Base-by-base conservation (phyloP, 2,888 invertebrate species). In the Thera obeliscata region DNA sequence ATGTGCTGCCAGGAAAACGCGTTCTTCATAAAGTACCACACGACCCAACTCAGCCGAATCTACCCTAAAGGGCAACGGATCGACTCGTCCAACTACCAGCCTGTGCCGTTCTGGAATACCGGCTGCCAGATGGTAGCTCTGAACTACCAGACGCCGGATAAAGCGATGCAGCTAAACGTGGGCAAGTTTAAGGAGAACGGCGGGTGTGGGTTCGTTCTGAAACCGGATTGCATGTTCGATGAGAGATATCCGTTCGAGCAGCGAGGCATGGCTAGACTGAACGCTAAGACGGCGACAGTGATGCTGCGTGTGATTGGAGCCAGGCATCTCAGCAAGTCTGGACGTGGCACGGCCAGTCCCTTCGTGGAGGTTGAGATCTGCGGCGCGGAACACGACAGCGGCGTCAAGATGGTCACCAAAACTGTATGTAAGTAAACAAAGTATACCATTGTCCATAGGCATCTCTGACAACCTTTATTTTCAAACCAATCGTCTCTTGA, bases 41-140 rank as follows among this genome's bases (percentile, higher is more conserved):
- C 95, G 2, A 86, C 96, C 46, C 98, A 99, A 89, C 95, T 99
- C 66, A 98, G 98, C 81, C 95, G 99, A 48, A 98, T 99, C 1
- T 99, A 99, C 87, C 99, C 99, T 0, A 97, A 97, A 83, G 97
- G 99, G 0, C 98, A 98, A 82, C 95, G 99, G 60, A 96, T 99
- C 64, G 99, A 99, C 83, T 99, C 99, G 0, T 98, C 99, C 0
- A 99, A 99, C 92, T 99, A 98, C 87, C 97, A 97, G 91, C 99
- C 99, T 0, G 94, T 98, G 5, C 96, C 97, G 1, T 96, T 99
- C 91, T 99, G 99, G 99, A 98, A 98, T 87, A 95, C 96, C 9
- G 99, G 99, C 1, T 98, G 97, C 57, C 99, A 99, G 89, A 98
- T 99, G 98, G 97, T 98, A 0, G 99, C 99, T 0, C 92, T 99